These are phyloP conservation scores for Spea bombifrons DNA, from an alignment of 2,113 vertebrate genomes.

Conservation along the genomic window DNA sequence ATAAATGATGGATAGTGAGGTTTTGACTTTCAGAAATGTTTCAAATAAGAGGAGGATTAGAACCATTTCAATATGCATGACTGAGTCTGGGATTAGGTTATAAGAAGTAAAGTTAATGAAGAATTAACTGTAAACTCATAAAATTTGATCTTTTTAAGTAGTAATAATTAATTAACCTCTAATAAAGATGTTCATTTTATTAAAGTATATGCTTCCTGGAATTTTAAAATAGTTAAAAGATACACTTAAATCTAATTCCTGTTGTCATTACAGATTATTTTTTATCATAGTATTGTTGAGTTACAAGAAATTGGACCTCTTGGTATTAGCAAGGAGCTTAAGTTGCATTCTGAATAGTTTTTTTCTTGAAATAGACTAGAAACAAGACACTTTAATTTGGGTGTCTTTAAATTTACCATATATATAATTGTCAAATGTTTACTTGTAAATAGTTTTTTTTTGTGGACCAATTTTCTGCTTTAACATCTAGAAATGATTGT, in stretches of 20 bases:
- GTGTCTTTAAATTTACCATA: too few relatives aligned
- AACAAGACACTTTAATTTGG: too few relatives aligned
- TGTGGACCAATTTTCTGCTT: too few relatives aligned
- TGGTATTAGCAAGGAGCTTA: too few relatives aligned
- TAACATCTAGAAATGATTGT: too few relatives aligned
- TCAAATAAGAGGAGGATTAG: slow-evolving; percentile 36
- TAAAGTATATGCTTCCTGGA: not conserved
- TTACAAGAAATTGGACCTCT: not conserved
- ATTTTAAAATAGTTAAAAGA: slow-evolving; percentile 6
- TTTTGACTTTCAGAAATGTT: slow-evolving; percentile 25
- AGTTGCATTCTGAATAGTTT: too few relatives aligned
- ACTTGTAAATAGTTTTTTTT: too few relatives aligned
- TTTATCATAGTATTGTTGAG: not conserved
- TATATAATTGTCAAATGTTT: too few relatives aligned
- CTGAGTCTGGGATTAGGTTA: slow-evolving; percentile 33
- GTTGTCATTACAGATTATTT: not conserved
- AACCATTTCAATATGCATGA: slow-evolving; percentile 25
- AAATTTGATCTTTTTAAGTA: slow-evolving; percentile 36
- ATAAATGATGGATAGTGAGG: slow-evolving; percentile 29
- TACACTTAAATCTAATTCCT: not conserved
- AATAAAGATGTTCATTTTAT: not conserved
- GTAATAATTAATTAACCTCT: slow-evolving; percentile 23
- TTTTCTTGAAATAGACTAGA: too few relatives aligned
- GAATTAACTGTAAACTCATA: slow-evolving; percentile 30
- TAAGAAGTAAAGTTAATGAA: slow-evolving; percentile 16